These are phyloP conservation scores for Eupristina koningsbergeri DNA, from an alignment of 1,140 invertebrate genomes.

Conservation along the genomic window DNA sequence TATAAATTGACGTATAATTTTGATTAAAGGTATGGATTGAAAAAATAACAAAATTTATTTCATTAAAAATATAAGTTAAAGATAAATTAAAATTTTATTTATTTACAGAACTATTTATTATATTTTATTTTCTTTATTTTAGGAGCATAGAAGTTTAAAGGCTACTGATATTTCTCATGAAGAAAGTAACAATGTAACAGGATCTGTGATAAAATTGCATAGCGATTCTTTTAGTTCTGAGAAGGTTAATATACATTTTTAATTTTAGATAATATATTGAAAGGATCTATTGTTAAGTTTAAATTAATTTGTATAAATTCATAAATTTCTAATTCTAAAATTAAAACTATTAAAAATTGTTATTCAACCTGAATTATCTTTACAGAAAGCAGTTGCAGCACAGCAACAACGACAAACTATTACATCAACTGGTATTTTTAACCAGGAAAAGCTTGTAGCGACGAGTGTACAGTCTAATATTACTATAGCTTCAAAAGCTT, in stretches of 20 bases:
- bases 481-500: constrained; percentile 80
- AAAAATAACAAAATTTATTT: too few species aligned
- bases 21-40: too few species aligned
- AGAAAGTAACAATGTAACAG: constrained; percentile 85
- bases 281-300: neutral
- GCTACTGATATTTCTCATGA: constrained; percentile 87
- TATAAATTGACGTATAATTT: too few species aligned
- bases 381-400: constrained; percentile 83
- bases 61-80: too few species aligned
- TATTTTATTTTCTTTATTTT: constrained; percentile 55
- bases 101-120: neutral
- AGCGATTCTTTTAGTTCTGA: constrained; percentile 89
- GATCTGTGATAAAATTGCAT: constrained; percentile 85
- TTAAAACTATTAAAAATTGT: too few species aligned
- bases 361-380: too few species aligned
- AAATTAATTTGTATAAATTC: neutral
- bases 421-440: constrained; percentile 83
- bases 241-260: constrained; percentile 70
- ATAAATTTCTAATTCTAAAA: too few species aligned
- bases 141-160: constrained; percentile 87
- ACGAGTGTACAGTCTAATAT: constrained; percentile 82
- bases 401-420: constrained; percentile 88
- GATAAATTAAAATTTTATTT: too few species aligned
- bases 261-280: neutral
- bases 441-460: constrained; percentile 84